A percentile compares a stretch with the other conserved stretches of the same genome.
Evolutionary conservation across 2,797 vertebrate genomes (phyloP).

Genomic region (Lithobates pipiens): DNA sequence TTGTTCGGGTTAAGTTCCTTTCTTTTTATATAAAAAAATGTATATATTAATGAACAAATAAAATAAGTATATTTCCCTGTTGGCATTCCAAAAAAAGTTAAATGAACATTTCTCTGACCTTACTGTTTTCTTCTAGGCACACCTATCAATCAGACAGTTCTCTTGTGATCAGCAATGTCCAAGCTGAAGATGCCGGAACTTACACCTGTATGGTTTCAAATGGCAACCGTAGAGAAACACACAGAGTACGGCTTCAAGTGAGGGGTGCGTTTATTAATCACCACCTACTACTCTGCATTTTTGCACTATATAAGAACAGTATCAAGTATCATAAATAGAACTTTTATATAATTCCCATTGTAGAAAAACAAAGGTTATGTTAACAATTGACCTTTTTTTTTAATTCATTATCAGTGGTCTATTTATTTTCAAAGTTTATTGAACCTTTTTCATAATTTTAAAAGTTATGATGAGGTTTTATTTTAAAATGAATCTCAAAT

Average conservation of each 20-base stretch:
- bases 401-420: no score
- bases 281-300: not conserved
- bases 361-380: not conserved
- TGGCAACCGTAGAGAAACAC: constrained; percentile 46
- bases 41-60: no score
- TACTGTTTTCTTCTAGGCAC: constrained; percentile 51
- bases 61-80: no score
- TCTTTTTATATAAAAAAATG: no score
- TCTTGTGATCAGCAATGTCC: constrained; percentile 73
- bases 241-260: constrained; percentile 69
- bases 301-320: not conserved
- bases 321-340: no score
- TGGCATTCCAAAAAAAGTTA: no score
- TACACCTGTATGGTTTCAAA: constrained; percentile 71
- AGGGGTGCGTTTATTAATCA: constrained; percentile 64
- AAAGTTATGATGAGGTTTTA: no score
- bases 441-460: no score
- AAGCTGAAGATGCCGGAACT: constrained; percentile 68
- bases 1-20: no score
- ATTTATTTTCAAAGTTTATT: no score
- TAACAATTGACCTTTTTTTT: not conserved
- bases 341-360: no score
- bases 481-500: no score
- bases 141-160: constrained; percentile 73
- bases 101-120: not conserved